Evolutionary conservation across 92 coral and sea anemone species (phyloP), one percentile per base, ranked within the genome.

Genomic region (Phenganax subtilis): DNA sequence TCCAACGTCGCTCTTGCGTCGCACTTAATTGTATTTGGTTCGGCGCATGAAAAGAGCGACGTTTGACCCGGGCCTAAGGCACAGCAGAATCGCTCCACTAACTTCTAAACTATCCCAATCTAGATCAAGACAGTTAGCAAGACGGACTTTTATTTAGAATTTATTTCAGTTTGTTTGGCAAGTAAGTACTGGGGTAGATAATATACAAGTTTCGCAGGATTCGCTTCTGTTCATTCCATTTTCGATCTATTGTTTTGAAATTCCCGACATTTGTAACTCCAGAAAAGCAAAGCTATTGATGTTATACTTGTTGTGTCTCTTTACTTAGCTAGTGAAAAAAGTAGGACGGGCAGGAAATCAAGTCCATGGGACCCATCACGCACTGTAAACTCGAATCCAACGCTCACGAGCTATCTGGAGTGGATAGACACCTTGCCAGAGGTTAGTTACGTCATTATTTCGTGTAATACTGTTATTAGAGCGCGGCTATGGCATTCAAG

Each of bases 91-190:
- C 11, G 20, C 15, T 9, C 75, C 52, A 25, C 12, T 0, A 8
- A 51, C 9, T n/a, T 56, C 27, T 20, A 55, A 55, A 69, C 64
- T 55, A 17, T 11, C 28, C 25, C 25, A 53, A 76, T 75, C 4
- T 81, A 94, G 98, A 87, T 94, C 72, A 90, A 87, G 85, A 94
- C 98, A 54, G 88, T 87, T 89, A 94, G 97, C 88, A 94, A 87
- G 83, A 88, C 98, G 10, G 90, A 90, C 69, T 94, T 90, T 74
- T 88, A 87, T 61, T 74, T 94, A 57, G 98, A 94, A 81, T 92
- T 94, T 77, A 92, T 91, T 85, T 94, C 98, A 58, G 82, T 87
- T 15, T 94, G 98, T 76, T 82, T 93, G 67, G 97, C 89, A 81
- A 86, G 97, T 93, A 91, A 85, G 87, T 79, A 63, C 58, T 14